Evolutionary conservation across 2,797 vertebrate genomes (phyloP).

Genomic region (Silurus lanzhouensis): DNA sequence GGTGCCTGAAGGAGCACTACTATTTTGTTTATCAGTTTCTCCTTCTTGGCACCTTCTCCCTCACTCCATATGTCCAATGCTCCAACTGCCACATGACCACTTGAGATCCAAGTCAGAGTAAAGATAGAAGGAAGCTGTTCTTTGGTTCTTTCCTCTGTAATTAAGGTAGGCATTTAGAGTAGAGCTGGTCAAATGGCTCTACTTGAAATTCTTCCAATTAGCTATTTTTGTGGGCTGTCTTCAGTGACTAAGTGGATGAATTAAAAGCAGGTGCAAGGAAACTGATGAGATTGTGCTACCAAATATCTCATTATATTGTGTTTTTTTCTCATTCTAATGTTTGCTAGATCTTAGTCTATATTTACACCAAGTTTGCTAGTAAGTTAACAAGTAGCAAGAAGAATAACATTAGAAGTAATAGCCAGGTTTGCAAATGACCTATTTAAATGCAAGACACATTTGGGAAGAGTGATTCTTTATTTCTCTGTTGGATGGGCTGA

Average conservation of each 20-base stretch:
- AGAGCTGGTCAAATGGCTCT: neutral
- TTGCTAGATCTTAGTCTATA: neutral
- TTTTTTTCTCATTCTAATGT: no score
- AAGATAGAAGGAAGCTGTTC: constrained; percentile 45
- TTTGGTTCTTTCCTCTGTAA: constrained; percentile 9
- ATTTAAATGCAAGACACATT: neutral
- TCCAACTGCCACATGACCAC: constrained; percentile 42
- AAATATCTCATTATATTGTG: neutral
- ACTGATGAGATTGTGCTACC: neutral
- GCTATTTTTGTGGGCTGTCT: neutral
- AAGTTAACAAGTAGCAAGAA: neutral
- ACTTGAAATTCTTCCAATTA: neutral
- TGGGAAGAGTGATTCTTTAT: neutral
- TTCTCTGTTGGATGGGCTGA: neutral
- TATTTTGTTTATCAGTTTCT: constrained; percentile 31
- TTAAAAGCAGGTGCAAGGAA: neutral
- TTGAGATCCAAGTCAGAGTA: constrained; percentile 33
- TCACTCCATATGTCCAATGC: constrained; percentile 51
- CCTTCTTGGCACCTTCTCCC: constrained; percentile 44
- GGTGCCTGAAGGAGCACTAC: constrained; percentile 40
- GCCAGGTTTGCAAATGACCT: neutral
- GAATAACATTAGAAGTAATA: neutral
- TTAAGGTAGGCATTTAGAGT: constrained; percentile 8
- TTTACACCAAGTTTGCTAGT: neutral
- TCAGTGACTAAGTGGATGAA: neutral